Evolutionary conservation across 2,888 invertebrate species (phyloP).

Genomic region (Callinectes sapidus): DNA sequence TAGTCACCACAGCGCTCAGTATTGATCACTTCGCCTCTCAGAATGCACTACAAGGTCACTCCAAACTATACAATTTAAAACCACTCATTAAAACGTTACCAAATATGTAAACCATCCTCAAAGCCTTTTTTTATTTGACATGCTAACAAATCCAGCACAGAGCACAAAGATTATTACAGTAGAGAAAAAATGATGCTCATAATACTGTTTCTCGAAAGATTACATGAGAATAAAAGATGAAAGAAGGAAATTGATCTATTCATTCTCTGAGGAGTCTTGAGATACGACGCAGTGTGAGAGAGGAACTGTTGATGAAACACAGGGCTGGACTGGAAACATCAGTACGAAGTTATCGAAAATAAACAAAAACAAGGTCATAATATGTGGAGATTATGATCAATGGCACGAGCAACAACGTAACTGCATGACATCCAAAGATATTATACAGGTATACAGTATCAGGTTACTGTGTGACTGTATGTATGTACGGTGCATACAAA

Average conservation of each 20-base stretch:
- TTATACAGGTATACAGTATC: not conserved
- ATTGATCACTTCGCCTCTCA: not conserved
- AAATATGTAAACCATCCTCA: not conserved
- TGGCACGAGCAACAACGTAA: not conserved
- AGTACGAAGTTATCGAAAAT: not conserved
- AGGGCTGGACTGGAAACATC: not conserved
- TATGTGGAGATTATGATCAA: not conserved
- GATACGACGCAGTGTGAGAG: too few species aligned
- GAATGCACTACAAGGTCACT: not conserved
- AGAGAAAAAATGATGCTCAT: too few species aligned
- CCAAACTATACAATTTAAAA: not conserved
- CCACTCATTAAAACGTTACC: not conserved
- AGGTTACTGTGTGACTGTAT: too few species aligned
- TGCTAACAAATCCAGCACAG: too few species aligned
- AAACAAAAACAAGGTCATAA: not conserved
- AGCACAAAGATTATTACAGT: too few species aligned
- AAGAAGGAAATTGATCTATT: too few species aligned
- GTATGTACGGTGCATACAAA: not conserved
- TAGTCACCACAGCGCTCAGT: not conserved
- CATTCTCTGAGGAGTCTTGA: too few species aligned
- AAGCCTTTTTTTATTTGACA: too few species aligned
- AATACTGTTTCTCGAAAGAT: too few species aligned
- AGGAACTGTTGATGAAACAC: not conserved
- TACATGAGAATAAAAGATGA: too few species aligned
- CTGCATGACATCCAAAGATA: not conserved